These are phyloP conservation scores for Allacma fusca DNA, from an alignment of 2,888 invertebrate species.

Conservation along the genomic window DNA sequence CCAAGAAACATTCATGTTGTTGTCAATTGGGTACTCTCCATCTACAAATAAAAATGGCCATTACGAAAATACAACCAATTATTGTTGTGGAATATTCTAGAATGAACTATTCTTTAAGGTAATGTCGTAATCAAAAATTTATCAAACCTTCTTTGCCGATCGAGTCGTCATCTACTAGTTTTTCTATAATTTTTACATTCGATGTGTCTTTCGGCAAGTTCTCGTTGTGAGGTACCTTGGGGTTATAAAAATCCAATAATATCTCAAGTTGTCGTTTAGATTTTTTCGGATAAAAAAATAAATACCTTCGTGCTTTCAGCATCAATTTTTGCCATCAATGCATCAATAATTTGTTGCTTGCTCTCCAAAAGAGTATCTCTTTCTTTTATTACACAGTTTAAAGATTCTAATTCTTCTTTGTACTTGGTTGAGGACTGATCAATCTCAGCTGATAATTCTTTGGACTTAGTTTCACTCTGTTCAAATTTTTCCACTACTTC, in stretches of 20 bases:
- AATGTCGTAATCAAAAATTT: background rate
- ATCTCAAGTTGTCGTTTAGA: no score
- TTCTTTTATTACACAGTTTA: constrained; percentile 69
- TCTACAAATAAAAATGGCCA: constrained; percentile 20
- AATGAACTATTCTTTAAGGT: no score
- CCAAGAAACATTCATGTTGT: constrained; percentile 43
- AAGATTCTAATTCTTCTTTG: constrained; percentile 67
- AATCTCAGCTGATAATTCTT: constrained; percentile 57
- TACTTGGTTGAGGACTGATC: constrained; percentile 62
- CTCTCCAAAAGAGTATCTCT: constrained; percentile 67
- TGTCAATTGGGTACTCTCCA: constrained; percentile 34
- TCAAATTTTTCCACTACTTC: constrained; percentile 64
- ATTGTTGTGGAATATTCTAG: no score
- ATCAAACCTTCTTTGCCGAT: constrained; percentile 40
- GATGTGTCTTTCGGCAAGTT: constrained; percentile 27
- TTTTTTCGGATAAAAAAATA: no score
- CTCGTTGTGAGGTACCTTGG: constrained; percentile 28
- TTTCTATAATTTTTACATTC: constrained; percentile 6
- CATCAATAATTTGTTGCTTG: constrained; percentile 65
- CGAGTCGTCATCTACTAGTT: constrained; percentile 34
- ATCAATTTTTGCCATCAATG: constrained; percentile 57
- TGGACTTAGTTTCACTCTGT: constrained; percentile 55
- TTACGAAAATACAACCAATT: no score
- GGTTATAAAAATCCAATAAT: background rate
- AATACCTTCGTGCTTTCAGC: constrained; percentile 44